phyloP scores from a whole-genome alignment of 2,797 vertebrate species.

The Gadopsis bispinosus region DNA sequence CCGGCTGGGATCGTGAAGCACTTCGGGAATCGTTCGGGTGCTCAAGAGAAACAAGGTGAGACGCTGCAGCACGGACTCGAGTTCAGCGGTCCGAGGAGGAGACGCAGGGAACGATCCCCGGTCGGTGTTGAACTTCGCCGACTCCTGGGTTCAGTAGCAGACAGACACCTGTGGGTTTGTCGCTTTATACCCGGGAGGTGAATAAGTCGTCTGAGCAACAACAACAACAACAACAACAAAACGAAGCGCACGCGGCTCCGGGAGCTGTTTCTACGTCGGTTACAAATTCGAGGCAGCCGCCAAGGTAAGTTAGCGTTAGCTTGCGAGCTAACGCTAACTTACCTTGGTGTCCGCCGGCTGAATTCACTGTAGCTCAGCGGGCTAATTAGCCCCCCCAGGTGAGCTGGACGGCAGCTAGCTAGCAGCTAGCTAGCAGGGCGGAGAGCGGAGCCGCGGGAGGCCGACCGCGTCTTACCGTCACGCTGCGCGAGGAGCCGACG shows the following conservation, averaged over 20 bases:
- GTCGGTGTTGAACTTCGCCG: not conserved
- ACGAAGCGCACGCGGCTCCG: fast-evolving
- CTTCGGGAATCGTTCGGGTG: not conserved
- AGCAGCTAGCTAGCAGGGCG: not conserved
- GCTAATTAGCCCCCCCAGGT: constrained; percentile 64
- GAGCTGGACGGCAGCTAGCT: constrained; percentile 32
- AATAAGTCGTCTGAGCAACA: not conserved
- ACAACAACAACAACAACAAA: no score
- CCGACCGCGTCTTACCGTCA: no score
- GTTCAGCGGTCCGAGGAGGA: no score
- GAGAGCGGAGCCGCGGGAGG: no score
- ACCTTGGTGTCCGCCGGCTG: not conserved
- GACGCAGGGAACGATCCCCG: no score
- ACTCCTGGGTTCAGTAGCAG: not conserved
- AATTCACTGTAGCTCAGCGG: constrained; percentile 74
- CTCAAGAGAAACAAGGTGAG: no score
- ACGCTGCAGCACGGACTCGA: no score
- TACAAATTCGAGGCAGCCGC: no score
- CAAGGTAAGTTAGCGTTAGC: constrained; percentile 28
- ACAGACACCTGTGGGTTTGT: constrained; percentile 25
- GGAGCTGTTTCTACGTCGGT: not conserved
- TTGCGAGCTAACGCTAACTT: constrained; percentile 31
- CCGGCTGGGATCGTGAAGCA: not conserved
- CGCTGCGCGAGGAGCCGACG: not conserved
- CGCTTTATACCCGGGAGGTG: not conserved